phyloP scores from a whole-genome alignment of 1,140 invertebrate species.

The Schmidtea mediterranea region DNA sequence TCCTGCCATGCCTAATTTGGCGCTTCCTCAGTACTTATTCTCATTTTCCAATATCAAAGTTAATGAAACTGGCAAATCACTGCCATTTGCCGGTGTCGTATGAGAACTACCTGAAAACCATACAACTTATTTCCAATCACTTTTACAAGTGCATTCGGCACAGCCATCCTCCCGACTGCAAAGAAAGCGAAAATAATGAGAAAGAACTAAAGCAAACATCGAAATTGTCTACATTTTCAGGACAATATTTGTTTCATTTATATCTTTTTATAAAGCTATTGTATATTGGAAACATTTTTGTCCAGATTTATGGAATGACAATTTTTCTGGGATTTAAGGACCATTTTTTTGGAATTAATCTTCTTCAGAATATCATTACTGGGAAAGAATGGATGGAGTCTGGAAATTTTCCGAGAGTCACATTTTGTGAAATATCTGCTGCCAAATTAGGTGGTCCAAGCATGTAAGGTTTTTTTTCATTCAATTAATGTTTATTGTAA shows the following conservation, averaged over 20 bases:
- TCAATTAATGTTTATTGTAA: no score
- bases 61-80: conserved; percentile 1
- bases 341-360: conserved; percentile 26
- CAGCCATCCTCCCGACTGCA: no score
- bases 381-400: conserved; percentile 27
- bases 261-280: background rate
- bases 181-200: no score
- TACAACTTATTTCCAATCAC: no score
- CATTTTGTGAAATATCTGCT: conserved; percentile 32
- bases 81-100: background rate
- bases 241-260: no score
- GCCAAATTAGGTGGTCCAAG: conserved; percentile 28
- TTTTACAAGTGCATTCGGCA: no score
- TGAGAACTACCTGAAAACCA: no score
- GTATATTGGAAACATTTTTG: conserved; percentile 25
- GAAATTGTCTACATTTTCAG: no score
- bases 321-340: conserved; percentile 12
- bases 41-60: background rate
- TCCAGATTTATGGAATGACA: conserved; percentile 27
- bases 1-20: background rate
- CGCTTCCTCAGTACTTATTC: conserved; percentile 1
- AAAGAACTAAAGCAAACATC: no score
- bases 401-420: conserved; percentile 29
- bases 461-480: no score
- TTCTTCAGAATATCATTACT: conserved; percentile 26